Base-by-base conservation (phyloP, 2,113 vertebrate species). In the Lepisosteus oculatus region DNA sequence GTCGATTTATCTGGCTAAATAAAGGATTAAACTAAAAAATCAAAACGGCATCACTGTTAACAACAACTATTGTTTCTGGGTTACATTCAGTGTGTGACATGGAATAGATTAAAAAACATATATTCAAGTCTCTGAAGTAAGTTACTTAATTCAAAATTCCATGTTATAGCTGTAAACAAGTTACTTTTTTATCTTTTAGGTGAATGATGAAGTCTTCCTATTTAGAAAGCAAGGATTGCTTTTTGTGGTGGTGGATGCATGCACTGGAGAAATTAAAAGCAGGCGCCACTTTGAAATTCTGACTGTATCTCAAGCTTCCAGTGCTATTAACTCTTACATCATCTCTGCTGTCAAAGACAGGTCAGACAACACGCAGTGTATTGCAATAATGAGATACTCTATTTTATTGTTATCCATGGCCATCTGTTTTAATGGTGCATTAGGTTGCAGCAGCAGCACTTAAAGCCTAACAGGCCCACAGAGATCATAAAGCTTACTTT, bases 321-420 rank as follows among this genome's bases (percentile, higher is more conserved):
- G 0, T 47, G 71, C 76, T 65, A 14, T 75, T 41, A 44, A 74
- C 59, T 73, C 72, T 72, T 85, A 80, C 62, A 63, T 80, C 68
- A 81, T 85, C 63, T 71, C 65, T 43, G 65, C 74, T 67, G 65
- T 83, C 74, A 77, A 81, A 74, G 79, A 81, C 42, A 85, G 86
- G 86, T 87, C 73, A 79, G 84, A 54, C 43, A 17, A 65, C 29
- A 62, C 44, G 44, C 44, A 5, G 13, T 54, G 45, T 64, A 44
- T 17, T 68, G 63, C 45, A 44, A 59, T 7, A 45, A 61, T 47
- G 13, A 13, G 55, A 17, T 14, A 45, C 9, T 74, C 41, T 5
- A n/a, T 70, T 61, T 57, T 6, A 67, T 55, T 6, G 62, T 41
- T n/a, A n/a, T 72, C 65, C 56, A 41, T 15, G 14, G 64, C 42